Percentiles rank a stretch among this genome's conserved stretches.
These are phyloP conservation scores for Pterois miles DNA, from an alignment of 2,797 vertebrate genomes.

Conservation along the genomic window DNA sequence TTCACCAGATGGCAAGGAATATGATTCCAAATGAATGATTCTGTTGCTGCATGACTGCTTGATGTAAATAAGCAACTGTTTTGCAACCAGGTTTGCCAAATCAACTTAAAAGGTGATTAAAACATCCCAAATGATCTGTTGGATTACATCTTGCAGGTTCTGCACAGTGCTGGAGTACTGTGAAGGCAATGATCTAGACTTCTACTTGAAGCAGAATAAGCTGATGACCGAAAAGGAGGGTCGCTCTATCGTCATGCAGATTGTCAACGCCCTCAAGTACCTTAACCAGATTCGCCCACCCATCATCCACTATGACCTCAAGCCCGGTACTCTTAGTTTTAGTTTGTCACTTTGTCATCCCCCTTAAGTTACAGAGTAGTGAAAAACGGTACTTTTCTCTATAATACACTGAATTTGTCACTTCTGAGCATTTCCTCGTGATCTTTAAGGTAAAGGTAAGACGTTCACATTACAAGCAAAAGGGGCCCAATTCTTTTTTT, in stretches of 20 bases:
- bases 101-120: not conserved
- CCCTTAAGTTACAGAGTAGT: not conserved
- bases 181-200: slow-evolving; percentile 96
- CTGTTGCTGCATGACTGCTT: not conserved
- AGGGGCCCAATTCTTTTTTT: too few species aligned
- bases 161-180: slow-evolving; percentile 98
- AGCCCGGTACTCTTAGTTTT: slow-evolving; percentile 85
- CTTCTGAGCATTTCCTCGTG: too few species aligned
- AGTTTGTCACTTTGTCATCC: not conserved
- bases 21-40: not conserved
- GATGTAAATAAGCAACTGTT: not conserved
- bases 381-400: not conserved
- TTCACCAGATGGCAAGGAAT: too few species aligned
- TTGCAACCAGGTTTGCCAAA: not conserved
- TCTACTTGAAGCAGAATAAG: slow-evolving; percentile 99
- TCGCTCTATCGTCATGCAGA: slow-evolving; percentile 97
- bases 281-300: slow-evolving; percentile 97
- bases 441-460: too few species aligned
- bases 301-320: slow-evolving; percentile 98
- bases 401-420: too few species aligned
- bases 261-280: slow-evolving; percentile 97
- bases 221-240: slow-evolving; percentile 96
- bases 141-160: slow-evolving; percentile 81
- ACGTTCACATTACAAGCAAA: too few species aligned
- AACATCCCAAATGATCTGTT: not conserved